Conservation (phyloP, 2,888 invertebrate species). For the Dicranocentrus wangi region DNA sequence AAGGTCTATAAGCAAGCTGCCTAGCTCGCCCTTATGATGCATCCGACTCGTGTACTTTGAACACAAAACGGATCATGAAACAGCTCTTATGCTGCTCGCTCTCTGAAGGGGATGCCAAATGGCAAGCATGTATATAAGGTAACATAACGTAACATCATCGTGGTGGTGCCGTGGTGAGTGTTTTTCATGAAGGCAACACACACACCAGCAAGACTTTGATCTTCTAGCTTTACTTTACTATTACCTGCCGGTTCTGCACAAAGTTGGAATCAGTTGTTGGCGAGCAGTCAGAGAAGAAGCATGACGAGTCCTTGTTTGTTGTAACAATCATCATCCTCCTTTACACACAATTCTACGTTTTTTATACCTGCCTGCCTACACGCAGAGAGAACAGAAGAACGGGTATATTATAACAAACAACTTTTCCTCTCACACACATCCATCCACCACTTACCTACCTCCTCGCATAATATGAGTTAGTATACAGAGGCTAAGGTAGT, state of each 20-base stretch:
- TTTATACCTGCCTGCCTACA: neutral
- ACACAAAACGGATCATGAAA: neutral
- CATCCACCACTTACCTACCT: neutral
- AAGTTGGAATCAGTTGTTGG: slow-evolving; percentile 53
- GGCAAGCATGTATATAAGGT: neutral
- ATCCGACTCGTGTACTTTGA: too few species aligned
- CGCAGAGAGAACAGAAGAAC: neutral
- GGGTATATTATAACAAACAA: neutral
- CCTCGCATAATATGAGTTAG: too few species aligned
- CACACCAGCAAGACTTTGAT: neutral
- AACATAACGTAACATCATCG: slow-evolving; percentile 13
- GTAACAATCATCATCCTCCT: neutral
- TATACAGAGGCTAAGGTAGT: too few species aligned
- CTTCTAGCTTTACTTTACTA: neutral
- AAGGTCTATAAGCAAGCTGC: too few species aligned
- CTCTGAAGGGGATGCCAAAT: slow-evolving; percentile 14
- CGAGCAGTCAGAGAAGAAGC: slow-evolving; percentile 62
- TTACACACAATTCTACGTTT: neutral
- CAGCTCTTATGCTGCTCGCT: neutral
- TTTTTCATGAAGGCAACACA: neutral
- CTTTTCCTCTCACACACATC: slow-evolving; percentile 31
- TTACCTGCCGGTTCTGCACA: slow-evolving; percentile 31
- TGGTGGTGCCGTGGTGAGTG: neutral
- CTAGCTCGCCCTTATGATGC: too few species aligned
- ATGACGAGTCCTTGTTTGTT: slow-evolving; percentile 38